Evolutionary conservation across 2,113 vertebrate genomes (phyloP).

Genomic region (mouse (Mus musculus)): GRCm39 chr15:6363001-6363500

Average conservation of each 20-base stretch:
- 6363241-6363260: neutral
- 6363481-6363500: neutral
- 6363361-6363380: neutral
- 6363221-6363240: neutral
- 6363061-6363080: neutral
- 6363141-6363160: neutral
- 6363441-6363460: neutral
- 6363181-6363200: neutral
- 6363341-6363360: neutral
- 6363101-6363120: neutral
- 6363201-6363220: neutral
- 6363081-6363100: neutral
- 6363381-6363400: neutral
- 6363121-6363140: neutral
- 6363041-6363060: neutral
- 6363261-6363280: neutral
- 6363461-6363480: neutral
- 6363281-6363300: neutral
- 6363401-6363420: constrained; percentile 5
- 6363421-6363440: neutral
- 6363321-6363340: neutral
- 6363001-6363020: neutral
- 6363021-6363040: neutral
- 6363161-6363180: neutral
- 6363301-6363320: neutral